Evolutionary conservation across 1,140 invertebrate genomes (phyloP).

Genomic region (Pseudomyrmex concolor): DNA sequence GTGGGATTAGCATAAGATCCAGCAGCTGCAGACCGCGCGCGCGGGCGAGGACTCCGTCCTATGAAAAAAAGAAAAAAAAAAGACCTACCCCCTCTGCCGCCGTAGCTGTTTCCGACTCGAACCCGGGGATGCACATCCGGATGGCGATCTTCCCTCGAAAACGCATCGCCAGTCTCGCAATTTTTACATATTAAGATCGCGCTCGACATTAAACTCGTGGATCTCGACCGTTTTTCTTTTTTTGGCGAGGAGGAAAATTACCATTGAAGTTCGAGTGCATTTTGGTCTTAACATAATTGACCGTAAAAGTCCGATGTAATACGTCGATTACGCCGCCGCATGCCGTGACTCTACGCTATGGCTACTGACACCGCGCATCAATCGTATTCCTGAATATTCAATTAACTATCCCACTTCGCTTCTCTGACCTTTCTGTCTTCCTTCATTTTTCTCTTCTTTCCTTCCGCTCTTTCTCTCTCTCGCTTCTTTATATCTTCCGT

Average conservation of each 20-base stretch:
- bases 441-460: conserved; percentile 54
- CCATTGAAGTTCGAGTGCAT: neutral
- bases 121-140: neutral
- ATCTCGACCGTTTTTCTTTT: neutral
- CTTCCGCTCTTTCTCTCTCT: neutral
- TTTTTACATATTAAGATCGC: conserved; percentile 6
- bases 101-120: conserved; percentile 21
- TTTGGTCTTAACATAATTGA: conserved; percentile 60
- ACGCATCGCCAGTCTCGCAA: conserved; percentile 11
- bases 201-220: neutral
- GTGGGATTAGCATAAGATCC: conserved; percentile 81
- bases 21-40: conserved; percentile 75
- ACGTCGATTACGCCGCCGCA: conserved; percentile 55
- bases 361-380: conserved; percentile 65
- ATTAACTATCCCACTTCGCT: conserved; percentile 62
- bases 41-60: conserved; percentile 43
- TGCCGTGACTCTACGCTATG: conserved; percentile 33
- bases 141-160: conserved; percentile 26
- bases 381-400: conserved; percentile 70
- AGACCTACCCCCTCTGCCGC: neutral
- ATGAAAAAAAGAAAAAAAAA: conserved; percentile 35
- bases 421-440: conserved; percentile 9
- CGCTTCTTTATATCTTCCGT: conserved; percentile 12
- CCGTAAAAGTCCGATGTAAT: conserved; percentile 46
- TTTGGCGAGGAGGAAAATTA: too few species aligned